A percentile compares a stretch with the other conserved stretches of the same genome.
Evolutionary conservation across 1,140 invertebrate species (phyloP).

Genomic region (Medauroidea extradentata): DNA sequence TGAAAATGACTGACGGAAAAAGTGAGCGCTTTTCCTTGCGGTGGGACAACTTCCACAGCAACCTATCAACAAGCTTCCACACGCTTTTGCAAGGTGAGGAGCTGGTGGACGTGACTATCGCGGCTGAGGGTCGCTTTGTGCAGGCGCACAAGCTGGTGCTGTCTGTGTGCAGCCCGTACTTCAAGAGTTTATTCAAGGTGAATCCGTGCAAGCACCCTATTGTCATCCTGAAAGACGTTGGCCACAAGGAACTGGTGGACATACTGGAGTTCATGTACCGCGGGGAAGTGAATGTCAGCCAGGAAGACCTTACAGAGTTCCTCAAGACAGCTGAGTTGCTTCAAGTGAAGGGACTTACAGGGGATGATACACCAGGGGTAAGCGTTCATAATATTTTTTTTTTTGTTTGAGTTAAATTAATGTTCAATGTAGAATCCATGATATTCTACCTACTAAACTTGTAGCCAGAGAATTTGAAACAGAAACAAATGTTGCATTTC

Average conservation of each 20-base stretch:
- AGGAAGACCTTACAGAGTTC: too few relatives aligned
- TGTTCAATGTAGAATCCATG: too few relatives aligned
- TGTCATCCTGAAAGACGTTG: too few relatives aligned
- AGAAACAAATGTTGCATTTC: too few relatives aligned
- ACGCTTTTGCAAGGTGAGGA: conserved; percentile 66
- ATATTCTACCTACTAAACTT: too few relatives aligned
- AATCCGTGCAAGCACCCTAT: too few relatives aligned
- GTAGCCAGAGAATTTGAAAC: too few relatives aligned
- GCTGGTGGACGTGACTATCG: conserved; percentile 79
- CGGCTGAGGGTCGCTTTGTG: conserved; percentile 75
- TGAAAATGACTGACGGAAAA: background rate
- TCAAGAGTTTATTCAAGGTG: conserved; percentile 81
- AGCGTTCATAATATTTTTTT: too few relatives aligned
- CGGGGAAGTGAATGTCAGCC: conserved; percentile 80
- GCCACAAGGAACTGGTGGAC: conserved; percentile 64
- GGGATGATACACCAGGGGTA: conserved; percentile 39
- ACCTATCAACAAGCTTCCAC: conserved; percentile 67
- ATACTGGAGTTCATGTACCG: conserved; percentile 85
- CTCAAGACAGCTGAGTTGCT: conserved; percentile 79
- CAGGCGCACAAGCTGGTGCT: conserved; percentile 82
- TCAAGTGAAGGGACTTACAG: conserved; percentile 75
- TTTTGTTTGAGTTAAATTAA: too few relatives aligned
- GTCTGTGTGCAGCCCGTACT: conserved; percentile 81
- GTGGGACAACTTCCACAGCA: conserved; percentile 73
- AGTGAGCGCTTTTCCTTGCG: conserved; percentile 69